Percentiles rank a stretch among this genome's conserved stretches.
Conservation (phyloP, 2,113 vertebrate species). For the Heterotilapia buettikoferi region DNA sequence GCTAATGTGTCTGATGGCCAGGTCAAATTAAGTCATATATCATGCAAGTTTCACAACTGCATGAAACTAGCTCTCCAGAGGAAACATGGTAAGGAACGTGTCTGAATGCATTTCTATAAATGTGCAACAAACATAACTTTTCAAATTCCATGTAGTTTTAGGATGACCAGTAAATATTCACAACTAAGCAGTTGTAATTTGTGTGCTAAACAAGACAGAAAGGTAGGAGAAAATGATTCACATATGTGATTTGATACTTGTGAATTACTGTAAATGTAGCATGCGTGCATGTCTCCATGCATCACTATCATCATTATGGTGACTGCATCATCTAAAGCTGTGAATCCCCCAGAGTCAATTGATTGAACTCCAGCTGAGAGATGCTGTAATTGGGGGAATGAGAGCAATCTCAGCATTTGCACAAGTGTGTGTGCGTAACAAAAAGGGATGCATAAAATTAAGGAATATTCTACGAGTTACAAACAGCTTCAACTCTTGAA, state of each 20-base stretch:
- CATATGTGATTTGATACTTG: not conserved
- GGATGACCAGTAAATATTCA: not conserved
- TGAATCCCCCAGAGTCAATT: slow-evolving; percentile 1
- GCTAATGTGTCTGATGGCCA: not conserved
- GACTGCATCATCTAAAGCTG: not conserved
- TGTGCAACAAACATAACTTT: not conserved
- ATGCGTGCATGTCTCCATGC: not conserved
- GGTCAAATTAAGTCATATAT: not conserved
- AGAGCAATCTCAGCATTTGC: not conserved
- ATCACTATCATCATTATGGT: slow-evolving; percentile 32
- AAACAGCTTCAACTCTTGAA: not conserved
- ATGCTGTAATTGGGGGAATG: not conserved
- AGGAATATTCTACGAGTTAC: not conserved
- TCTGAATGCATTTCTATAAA: not conserved
- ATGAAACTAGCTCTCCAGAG: not conserved
- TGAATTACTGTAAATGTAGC: not conserved
- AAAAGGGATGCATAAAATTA: not conserved
- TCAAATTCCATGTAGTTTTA: not conserved
- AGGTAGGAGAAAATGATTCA: not conserved
- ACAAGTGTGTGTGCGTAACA: not conserved
- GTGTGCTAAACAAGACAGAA: not conserved
- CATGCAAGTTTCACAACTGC: not conserved
- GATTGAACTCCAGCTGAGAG: slow-evolving; percentile 21
- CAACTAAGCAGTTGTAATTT: not conserved
- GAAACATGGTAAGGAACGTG: not conserved